phyloP scores from a whole-genome alignment of 2,888 invertebrate genomes.

The Heliconius charithonia region DNA sequence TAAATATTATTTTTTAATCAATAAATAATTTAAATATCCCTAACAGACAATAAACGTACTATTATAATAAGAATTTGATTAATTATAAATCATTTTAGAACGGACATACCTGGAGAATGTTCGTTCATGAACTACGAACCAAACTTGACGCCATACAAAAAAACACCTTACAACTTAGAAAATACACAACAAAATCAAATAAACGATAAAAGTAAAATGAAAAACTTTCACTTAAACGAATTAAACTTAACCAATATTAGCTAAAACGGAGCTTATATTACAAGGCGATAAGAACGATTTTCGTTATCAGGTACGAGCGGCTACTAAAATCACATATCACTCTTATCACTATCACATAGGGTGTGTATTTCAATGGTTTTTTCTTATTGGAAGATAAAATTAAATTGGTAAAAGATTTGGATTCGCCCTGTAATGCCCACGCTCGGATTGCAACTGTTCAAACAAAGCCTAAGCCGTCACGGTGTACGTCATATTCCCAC shows the following conservation, averaged over 20 bases:
- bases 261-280: slow-evolving; percentile 15
- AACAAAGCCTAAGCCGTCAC: slow-evolving; percentile 39
- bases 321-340: neutral
- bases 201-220: slow-evolving; percentile 24
- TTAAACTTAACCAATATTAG: slow-evolving; percentile 16
- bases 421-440: slow-evolving; percentile 40
- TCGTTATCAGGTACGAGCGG: neutral
- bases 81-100: slow-evolving; percentile 15
- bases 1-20: too few species aligned
- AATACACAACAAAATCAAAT: slow-evolving; percentile 22
- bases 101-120: slow-evolving; percentile 38
- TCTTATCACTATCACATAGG: slow-evolving; percentile 15
- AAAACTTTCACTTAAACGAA: slow-evolving; percentile 42
- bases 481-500: slow-evolving; percentile 44
- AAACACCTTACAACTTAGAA: slow-evolving; percentile 6
- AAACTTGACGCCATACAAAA: neutral
- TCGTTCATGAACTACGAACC: slow-evolving; percentile 31
- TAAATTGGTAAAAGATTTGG: slow-evolving; percentile 11
- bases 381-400: slow-evolving; percentile 1
- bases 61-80: slow-evolving; percentile 13
- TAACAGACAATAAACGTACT: slow-evolving; percentile 3
- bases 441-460: slow-evolving; percentile 40
- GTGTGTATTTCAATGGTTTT: slow-evolving; percentile 6
- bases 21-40: neutral
- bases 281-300: slow-evolving; percentile 3